Percentiles rank a stretch among this genome's conserved stretches.
These are phyloP conservation scores for Clarias magur DNA, from an alignment of 2,113 vertebrate species.

Conservation along the genomic window DNA sequence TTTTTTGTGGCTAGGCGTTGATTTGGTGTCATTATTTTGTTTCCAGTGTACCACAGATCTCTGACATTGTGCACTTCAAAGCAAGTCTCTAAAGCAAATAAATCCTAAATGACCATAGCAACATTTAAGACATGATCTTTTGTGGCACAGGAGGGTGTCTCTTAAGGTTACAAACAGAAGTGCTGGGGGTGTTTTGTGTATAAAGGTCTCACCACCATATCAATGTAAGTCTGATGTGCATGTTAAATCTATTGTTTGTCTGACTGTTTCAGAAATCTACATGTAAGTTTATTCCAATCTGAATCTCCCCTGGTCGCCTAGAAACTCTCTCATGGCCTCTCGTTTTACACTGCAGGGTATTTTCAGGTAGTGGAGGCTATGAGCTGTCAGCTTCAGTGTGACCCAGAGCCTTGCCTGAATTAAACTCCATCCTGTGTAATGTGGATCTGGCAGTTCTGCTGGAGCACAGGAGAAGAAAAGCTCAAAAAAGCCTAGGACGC, in stretches of 20 bases:
- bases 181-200: not conserved
- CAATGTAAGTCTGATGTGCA: not conserved
- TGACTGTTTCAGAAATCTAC: not conserved
- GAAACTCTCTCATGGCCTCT: not conserved
- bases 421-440: conserved; percentile 44
- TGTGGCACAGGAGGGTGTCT: not conserved
- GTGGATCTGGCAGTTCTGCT: conserved; percentile 32
- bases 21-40: not conserved
- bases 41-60: not conserved
- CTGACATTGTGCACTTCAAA: not conserved
- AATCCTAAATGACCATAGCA: not conserved
- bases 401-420: conserved; percentile 39
- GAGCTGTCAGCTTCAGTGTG: conserved; percentile 50
- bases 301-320: not conserved
- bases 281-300: not conserved
- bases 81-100: not conserved
- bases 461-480: conserved; percentile 55
- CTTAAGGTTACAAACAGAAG: not conserved
- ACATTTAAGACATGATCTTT: not conserved
- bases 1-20: not conserved
- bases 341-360: not conserved
- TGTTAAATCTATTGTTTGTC: not conserved
- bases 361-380: conserved; percentile 17
- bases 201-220: not conserved
- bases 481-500: conserved; percentile 61